phyloP scores from a whole-genome alignment of 2,797 vertebrate genomes.

The Enteromius unitaeniatus region DNA sequence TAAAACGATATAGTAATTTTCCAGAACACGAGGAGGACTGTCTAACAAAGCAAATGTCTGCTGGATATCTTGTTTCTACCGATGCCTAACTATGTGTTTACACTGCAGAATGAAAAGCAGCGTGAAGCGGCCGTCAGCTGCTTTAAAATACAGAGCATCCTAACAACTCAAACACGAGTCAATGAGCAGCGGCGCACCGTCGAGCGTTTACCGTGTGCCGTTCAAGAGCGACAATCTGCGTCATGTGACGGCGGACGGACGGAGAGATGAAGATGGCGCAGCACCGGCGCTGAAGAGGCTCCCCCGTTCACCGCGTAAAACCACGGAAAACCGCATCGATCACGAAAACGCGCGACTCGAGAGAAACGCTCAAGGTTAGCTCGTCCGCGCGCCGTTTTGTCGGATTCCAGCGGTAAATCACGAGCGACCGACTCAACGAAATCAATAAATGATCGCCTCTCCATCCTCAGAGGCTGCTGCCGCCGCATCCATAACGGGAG shows the following conservation, averaged over 20 bases:
- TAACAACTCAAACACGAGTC: no score
- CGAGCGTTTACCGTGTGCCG: conserved; percentile 20
- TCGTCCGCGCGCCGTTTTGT: conserved; percentile 16
- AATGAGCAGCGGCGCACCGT: not conserved
- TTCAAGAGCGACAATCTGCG: conserved; percentile 73
- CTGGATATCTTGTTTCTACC: not conserved
- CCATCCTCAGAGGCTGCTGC: conserved; percentile 48
- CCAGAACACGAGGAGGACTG: not conserved
- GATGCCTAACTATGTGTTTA: not conserved
- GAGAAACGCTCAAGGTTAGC: not conserved
- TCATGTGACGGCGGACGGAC: conserved; percentile 75
- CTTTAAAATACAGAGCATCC: not conserved
- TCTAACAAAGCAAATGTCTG: not conserved
- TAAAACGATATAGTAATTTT: not conserved
- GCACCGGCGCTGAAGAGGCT: conserved; percentile 57
- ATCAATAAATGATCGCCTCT: conserved; percentile 58
- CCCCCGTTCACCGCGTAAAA: conserved; percentile 24
- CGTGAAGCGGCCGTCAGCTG: not conserved
- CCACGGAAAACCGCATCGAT: not conserved
- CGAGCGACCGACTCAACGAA: conserved; percentile 47
- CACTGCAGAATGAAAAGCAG: not conserved
- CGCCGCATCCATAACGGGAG: conserved; percentile 48
- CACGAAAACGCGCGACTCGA: conserved; percentile 14
- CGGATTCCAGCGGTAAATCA: conserved; percentile 10
- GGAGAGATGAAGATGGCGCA: conserved; percentile 78